Percentiles rank a stretch among this genome's conserved stretches.
Evolutionary conservation across 2,113 vertebrate species (phyloP).

Genomic region (Prunella himalayana): DNA sequence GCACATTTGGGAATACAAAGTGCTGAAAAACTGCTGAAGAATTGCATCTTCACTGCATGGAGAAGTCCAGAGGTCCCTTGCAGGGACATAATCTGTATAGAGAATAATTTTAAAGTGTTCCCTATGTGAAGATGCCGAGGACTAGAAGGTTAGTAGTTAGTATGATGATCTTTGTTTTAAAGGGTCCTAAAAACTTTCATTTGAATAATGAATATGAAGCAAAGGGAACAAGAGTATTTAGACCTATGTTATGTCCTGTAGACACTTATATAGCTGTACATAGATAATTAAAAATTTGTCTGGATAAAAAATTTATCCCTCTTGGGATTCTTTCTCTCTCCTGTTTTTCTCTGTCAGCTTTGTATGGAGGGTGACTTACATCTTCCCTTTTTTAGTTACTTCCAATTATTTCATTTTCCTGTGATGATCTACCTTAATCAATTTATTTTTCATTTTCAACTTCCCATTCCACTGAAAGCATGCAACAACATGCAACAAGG

Average conservation of each 20-base stretch:
- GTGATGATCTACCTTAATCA: background rate
- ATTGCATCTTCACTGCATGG: background rate
- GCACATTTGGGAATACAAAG: background rate
- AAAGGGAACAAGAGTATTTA: background rate
- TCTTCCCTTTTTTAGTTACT: background rate
- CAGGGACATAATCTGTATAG: background rate
- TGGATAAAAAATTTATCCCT: background rate
- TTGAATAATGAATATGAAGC: background rate
- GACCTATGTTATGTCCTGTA: background rate
- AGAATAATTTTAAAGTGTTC: background rate
- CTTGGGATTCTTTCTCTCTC: background rate
- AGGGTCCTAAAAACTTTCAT: background rate
- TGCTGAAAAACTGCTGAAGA: background rate
- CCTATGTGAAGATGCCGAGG: background rate
- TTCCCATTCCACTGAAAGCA: background rate
- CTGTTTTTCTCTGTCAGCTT: background rate
- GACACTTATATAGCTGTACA: background rate
- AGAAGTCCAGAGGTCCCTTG: background rate
- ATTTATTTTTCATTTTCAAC: background rate
- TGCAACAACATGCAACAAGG: background rate
- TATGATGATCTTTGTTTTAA: background rate
- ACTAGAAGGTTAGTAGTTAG: background rate
- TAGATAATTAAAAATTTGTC: background rate
- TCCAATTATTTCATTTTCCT: background rate
- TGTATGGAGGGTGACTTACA: accelerated